phyloP scores from a whole-genome alignment of 2,797 vertebrate species.

The Neoniphon sammara region DNA sequence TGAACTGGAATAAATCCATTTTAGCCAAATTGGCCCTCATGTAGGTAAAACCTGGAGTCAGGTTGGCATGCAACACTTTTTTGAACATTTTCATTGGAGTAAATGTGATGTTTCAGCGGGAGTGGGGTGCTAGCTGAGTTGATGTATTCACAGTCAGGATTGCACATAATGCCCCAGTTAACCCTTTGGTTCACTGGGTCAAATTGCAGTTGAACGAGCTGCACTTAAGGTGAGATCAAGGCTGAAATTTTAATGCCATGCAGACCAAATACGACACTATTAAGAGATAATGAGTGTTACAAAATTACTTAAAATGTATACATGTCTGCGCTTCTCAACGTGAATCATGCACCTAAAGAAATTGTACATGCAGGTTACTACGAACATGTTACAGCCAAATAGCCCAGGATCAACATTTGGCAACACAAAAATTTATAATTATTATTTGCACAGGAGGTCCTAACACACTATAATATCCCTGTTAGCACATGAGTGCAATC shows the following conservation, averaged over 20 bases:
- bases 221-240: neutral
- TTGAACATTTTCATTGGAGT: neutral
- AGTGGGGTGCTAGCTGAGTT: neutral
- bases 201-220: too few relatives aligned
- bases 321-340: too few relatives aligned
- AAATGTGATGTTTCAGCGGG: neutral
- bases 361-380: neutral
- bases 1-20: conserved; percentile 10
- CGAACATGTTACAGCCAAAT: neutral
- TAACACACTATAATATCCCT: neutral
- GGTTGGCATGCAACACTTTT: too few relatives aligned
- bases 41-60: neutral
- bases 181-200: too few relatives aligned
- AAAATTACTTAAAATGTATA: too few relatives aligned
- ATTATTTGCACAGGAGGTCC: neutral
- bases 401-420: neutral
- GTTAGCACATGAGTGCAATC: conserved; percentile 13
- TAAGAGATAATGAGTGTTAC: too few relatives aligned
- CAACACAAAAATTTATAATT: neutral
- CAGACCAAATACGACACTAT: neutral
- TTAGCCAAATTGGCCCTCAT: conserved; percentile 8
- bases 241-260: neutral
- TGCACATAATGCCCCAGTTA: neutral
- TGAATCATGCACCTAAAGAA: neutral
- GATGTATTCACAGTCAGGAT: neutral